phyloP scores from a whole-genome alignment of 2,888 invertebrate genomes.

The Tetragonula carbonaria region DNA sequence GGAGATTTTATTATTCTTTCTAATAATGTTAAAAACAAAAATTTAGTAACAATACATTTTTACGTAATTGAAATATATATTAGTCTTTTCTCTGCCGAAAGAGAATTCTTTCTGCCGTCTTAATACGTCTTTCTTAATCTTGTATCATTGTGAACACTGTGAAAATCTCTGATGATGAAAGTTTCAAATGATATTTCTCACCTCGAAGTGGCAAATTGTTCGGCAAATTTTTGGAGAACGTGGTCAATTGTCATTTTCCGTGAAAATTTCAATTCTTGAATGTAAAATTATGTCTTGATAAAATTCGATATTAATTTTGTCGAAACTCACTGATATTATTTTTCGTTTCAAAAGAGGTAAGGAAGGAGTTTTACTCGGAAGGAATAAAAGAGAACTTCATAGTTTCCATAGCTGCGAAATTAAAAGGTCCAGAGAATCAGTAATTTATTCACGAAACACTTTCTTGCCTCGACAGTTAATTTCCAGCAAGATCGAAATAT shows the following conservation, averaged over 20 bases:
- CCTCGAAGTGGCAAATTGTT: not conserved
- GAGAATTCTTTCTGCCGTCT: not conserved
- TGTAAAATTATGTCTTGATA: not conserved
- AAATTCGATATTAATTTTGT: not conserved
- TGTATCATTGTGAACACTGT: not conserved
- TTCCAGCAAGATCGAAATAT: not conserved
- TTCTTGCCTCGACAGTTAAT: not conserved
- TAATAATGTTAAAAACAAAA: not conserved
- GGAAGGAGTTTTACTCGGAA: too few species aligned
- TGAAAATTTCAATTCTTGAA: too few species aligned
- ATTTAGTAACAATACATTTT: not conserved
- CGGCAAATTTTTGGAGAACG: too few species aligned
- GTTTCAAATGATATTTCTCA: not conserved
- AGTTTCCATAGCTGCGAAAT: too few species aligned
- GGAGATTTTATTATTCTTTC: not conserved
- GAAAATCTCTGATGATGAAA: too few species aligned
- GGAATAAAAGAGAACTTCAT: too few species aligned
- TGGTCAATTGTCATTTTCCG: too few species aligned
- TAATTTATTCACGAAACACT: not conserved
- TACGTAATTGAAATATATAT: too few species aligned
- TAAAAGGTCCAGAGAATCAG: too few species aligned
- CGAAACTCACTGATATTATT: not conserved
- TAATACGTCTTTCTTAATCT: not conserved
- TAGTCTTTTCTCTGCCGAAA: not conserved
- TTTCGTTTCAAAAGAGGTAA: not conserved